A percentile compares a stretch with the other conserved stretches of the same genome.
Evolutionary conservation across 2,797 vertebrate genomes (phyloP).

Genomic region (Pangasius larnaudii): DNA sequence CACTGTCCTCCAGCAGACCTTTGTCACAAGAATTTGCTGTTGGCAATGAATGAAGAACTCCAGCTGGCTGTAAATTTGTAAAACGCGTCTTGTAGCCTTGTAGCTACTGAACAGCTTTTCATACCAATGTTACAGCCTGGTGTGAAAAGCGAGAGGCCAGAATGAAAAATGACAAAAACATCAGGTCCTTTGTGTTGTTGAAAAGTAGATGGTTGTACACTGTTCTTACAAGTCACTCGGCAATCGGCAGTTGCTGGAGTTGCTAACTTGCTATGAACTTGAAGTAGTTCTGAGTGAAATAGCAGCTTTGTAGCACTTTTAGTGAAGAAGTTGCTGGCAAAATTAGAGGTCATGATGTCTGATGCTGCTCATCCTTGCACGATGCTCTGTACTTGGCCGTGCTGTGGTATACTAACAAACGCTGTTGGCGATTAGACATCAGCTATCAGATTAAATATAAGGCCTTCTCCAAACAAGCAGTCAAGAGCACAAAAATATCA

Average conservation of each 20-base stretch:
- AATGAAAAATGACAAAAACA: neutral
- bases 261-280: neutral
- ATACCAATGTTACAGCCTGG: neutral
- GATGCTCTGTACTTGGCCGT: neutral
- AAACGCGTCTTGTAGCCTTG: neutral
- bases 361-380: neutral
- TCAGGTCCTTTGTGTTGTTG: neutral
- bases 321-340: neutral
- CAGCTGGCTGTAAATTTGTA: neutral
- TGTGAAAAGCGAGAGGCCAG: neutral
- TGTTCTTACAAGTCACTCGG: neutral
- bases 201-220: neutral
- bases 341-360: neutral
- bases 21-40: slow-evolving; percentile 34
- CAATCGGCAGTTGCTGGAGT: too few relatives aligned
- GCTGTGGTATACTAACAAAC: neutral
- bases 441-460: neutral
- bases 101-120: neutral
- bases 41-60: neutral
- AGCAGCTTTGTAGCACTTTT: neutral
- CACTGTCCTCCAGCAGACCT: slow-evolving; percentile 26
- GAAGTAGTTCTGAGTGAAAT: neutral
- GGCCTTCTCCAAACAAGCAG: neutral
- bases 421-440: neutral
- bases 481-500: neutral